Conservation (phyloP, 2,113 vertebrate genomes). For the Gadus macrocephalus region DNA sequence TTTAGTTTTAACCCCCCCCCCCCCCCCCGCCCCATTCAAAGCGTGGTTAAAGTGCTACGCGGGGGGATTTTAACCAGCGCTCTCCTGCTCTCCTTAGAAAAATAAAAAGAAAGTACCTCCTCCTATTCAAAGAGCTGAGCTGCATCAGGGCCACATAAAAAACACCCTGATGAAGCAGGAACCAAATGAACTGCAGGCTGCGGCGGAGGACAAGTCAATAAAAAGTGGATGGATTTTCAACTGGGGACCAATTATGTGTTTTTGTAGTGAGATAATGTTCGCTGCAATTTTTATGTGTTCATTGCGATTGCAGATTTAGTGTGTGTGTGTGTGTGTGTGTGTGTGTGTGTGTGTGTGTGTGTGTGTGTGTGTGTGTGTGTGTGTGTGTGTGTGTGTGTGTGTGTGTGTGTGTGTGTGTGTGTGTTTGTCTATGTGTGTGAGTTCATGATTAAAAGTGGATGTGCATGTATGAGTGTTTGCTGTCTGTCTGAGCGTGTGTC, state of each 20-base stretch:
- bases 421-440: not conserved
- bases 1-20: no score
- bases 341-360: conserved; percentile 13
- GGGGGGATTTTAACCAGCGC: not conserved
- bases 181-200: conserved; percentile 62
- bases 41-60: no score
- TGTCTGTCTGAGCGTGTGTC: conserved; percentile 9
- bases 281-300: conserved; percentile 36
- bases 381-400: no score
- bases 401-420: no score
- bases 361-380: conserved; percentile 10
- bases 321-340: not conserved
- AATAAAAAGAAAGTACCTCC: conserved; percentile 44
- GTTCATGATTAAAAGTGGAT: not conserved
- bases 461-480: conserved; percentile 1
- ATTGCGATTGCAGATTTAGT: not conserved
- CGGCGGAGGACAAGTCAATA: conserved; percentile 58
- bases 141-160: conserved; percentile 59
- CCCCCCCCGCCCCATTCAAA: no score
- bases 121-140: conserved; percentile 57
- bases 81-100: conserved; percentile 38
- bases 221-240: conserved; percentile 56
- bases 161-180: conserved; percentile 64
- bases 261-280: conserved; percentile 56
- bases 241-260: conserved; percentile 58